These are phyloP conservation scores for Carettochelys insculpta DNA, from an alignment of 2,113 vertebrate species.

Conservation along the genomic window DNA sequence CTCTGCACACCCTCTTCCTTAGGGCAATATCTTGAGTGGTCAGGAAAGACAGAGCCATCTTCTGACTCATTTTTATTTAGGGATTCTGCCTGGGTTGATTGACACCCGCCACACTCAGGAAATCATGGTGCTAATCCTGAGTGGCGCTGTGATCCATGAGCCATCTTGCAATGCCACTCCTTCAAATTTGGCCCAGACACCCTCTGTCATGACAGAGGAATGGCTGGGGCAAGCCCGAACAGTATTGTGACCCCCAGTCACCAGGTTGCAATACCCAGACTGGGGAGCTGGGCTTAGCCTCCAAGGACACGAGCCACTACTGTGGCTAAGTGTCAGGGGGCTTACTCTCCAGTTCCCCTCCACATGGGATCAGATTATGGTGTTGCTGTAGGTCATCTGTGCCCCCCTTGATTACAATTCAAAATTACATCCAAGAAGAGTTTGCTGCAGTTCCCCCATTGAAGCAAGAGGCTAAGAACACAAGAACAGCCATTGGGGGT, in stretches of 20 bases:
- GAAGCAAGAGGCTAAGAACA: neutral
- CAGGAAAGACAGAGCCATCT: neutral
- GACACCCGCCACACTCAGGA: neutral
- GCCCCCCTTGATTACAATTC: neutral
- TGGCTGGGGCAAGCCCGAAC: neutral
- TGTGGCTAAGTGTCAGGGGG: neutral
- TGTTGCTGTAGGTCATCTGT: neutral
- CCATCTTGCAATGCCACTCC: no score
- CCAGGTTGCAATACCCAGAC: neutral
- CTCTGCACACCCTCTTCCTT: fast-evolving
- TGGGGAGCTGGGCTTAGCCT: neutral
- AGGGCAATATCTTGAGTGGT: neutral
- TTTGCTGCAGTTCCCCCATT: neutral
- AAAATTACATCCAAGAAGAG: neutral
- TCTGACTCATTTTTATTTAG: neutral
- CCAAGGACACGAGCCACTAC: neutral
- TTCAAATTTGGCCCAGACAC: no score
- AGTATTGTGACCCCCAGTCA: neutral
- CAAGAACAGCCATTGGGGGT: no score
- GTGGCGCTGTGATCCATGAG: neutral
- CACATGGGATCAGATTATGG: neutral
- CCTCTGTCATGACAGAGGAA: no score
- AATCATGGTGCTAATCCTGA: neutral
- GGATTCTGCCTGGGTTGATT: neutral
- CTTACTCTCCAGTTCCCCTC: neutral